Conservation (phyloP, 2,888 invertebrate genomes). For the Dryadula phaetusa region DNA sequence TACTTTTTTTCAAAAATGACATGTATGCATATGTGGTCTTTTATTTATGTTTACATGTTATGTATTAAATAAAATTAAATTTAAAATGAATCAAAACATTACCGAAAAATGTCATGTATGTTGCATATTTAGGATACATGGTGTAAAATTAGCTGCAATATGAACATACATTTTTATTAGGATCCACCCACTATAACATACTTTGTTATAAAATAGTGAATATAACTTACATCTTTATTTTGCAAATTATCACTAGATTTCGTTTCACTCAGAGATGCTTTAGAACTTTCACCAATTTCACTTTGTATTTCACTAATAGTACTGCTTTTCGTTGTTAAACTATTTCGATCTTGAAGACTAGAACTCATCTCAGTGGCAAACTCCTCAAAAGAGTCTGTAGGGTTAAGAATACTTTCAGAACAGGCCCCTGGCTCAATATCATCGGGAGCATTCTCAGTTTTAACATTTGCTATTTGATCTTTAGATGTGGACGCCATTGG, state of each 20-base stretch:
- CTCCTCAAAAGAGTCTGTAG: conserved; percentile 89
- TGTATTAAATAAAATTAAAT: not conserved
- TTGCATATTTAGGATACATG: not conserved
- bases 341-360: conserved; percentile 83
- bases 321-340: conserved; percentile 80
- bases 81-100: not conserved
- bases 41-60: not conserved
- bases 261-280: conserved; percentile 59
- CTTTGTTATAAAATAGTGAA: conserved; percentile 18
- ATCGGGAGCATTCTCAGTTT: conserved; percentile 55
- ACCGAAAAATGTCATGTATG: not conserved
- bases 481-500: conserved; percentile 75
- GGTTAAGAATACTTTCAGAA: conserved; percentile 87
- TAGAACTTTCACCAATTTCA: conserved; percentile 72
- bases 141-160: not conserved
- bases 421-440: conserved; percentile 77
- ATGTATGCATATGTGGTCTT: not conserved
- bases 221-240: conserved; percentile 67
- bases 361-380: conserved; percentile 87
- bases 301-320: conserved; percentile 85
- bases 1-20: conserved; percentile 6
- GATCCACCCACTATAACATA: conserved; percentile 13
- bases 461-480: conserved; percentile 52
- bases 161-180: not conserved
- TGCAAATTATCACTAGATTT: conserved; percentile 75